These are phyloP conservation scores for Cygnus buccinator DNA, from an alignment of 2,113 vertebrate species.

Conservation along the genomic window DNA sequence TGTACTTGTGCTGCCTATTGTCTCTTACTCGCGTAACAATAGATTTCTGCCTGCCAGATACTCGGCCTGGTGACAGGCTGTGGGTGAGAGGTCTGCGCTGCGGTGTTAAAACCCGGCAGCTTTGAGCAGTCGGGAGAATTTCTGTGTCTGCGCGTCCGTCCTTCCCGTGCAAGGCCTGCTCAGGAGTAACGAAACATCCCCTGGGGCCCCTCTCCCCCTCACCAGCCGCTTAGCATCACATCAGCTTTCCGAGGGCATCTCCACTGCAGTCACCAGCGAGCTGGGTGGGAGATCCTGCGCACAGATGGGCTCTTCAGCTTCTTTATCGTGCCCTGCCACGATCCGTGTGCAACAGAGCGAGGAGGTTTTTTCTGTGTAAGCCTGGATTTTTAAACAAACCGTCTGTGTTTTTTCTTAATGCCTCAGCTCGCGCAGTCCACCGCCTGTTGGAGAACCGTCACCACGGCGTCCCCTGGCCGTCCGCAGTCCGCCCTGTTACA, in stretches of 20 bases:
- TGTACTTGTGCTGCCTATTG: background rate
- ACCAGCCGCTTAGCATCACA: background rate
- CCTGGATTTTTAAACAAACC: background rate
- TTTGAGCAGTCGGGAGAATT: slow-evolving; percentile 18
- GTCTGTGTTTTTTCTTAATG: background rate
- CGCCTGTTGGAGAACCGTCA: slow-evolving; percentile 89
- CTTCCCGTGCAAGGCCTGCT: background rate
- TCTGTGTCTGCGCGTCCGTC: background rate
- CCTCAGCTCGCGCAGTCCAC: slow-evolving; percentile 87
- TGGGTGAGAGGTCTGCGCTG: slow-evolving; percentile 58
- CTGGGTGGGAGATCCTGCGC: background rate
- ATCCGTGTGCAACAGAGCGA: background rate
- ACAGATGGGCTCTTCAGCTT: background rate
- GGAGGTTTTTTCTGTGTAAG: background rate
- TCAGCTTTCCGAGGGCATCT: slow-evolving; percentile 26
- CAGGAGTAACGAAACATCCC: background rate
- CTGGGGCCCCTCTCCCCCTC: background rate
- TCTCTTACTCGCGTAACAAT: slow-evolving; percentile 58
- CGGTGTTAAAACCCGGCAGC: slow-evolving; percentile 10
- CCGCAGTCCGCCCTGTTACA: slow-evolving; percentile 75
- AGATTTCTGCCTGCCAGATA: slow-evolving; percentile 30
- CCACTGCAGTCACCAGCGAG: background rate
- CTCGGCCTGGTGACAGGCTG: slow-evolving; percentile 29
- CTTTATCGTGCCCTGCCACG: background rate
- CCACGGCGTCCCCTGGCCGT: slow-evolving; percentile 87